These are phyloP conservation scores for Drosophila meridiana DNA, from an alignment of 2,888 invertebrate species.

Conservation along the genomic window DNA sequence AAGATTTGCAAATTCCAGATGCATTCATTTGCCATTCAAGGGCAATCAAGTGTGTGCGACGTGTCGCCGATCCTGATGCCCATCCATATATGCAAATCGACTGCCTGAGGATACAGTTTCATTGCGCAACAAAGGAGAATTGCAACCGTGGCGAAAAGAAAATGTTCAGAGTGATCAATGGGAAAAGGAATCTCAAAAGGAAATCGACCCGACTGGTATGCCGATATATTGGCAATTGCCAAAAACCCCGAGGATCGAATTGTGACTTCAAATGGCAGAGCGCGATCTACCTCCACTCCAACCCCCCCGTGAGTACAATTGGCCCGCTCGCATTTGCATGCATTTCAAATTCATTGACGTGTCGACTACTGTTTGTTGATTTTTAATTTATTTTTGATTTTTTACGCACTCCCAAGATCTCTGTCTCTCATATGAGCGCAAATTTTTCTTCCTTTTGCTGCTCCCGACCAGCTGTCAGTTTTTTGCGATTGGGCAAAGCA, in stretches of 20 bases:
- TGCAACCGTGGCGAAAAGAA: slow-evolving; percentile 75
- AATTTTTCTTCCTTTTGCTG: slow-evolving; percentile 24
- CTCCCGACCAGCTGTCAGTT: slow-evolving; percentile 57
- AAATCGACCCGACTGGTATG: slow-evolving; percentile 24
- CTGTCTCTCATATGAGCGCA: slow-evolving; percentile 16
- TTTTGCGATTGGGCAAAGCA: slow-evolving; percentile 52
- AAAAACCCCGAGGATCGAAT: slow-evolving; percentile 51
- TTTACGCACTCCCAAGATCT: slow-evolving; percentile 59
- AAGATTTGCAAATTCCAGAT: slow-evolving; percentile 51
- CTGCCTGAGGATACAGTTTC: slow-evolving; percentile 64
- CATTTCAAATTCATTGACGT: slow-evolving; percentile 76
- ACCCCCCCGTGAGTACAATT: slow-evolving; percentile 40
- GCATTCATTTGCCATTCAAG: slow-evolving; percentile 73
- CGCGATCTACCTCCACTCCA: background rate
- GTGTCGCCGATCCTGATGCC: slow-evolving; percentile 52
- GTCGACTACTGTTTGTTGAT: slow-evolving; percentile 79
- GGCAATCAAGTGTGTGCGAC: slow-evolving; percentile 72
- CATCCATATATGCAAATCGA: slow-evolving; percentile 64
- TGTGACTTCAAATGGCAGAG: slow-evolving; percentile 50
- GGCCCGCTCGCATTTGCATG: slow-evolving; percentile 71
- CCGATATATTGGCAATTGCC: slow-evolving; percentile 55
- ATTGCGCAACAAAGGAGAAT: slow-evolving; percentile 69
- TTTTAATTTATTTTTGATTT: slow-evolving; percentile 82
- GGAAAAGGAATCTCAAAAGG: slow-evolving; percentile 19
- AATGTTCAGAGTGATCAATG: slow-evolving; percentile 35